A percentile compares a stretch with the other conserved stretches of the same genome.
Evolutionary conservation across 2,113 vertebrate species (phyloP).

Genomic region (Empidonax traillii): DNA sequence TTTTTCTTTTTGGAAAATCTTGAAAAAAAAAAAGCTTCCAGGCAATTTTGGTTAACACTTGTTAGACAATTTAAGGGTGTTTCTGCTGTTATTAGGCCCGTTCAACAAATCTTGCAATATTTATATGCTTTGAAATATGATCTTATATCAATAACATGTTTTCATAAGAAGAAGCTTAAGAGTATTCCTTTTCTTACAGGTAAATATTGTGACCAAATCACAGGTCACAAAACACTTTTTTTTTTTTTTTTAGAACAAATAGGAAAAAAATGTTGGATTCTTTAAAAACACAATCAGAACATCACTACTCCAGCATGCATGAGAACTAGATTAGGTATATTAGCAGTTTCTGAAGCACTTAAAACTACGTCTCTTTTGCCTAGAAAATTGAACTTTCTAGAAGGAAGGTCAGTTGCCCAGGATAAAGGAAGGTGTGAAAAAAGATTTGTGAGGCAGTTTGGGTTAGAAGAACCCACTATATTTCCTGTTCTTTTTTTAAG

Average conservation of each 20-base stretch:
- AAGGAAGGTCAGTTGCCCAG: neutral
- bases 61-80: neutral
- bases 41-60: neutral
- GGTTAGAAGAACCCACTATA: neutral
- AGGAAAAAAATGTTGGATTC: neutral
- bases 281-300: neutral
- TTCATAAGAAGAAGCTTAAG: neutral
- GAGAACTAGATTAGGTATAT: neutral
- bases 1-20: neutral
- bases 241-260: neutral
- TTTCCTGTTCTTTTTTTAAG: neutral
- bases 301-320: neutral
- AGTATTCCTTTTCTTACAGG: neutral
- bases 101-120: neutral
- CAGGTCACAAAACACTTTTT: neutral
- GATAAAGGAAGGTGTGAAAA: neutral
- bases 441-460: neutral
- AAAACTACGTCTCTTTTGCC: neutral
- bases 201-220: neutral
- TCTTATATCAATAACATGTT: neutral
- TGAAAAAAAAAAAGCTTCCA: neutral
- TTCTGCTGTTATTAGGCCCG: neutral
- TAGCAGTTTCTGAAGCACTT: neutral
- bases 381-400: neutral
- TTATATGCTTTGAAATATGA: neutral